Evolutionary conservation across 2,113 vertebrate genomes (phyloP).

Genomic region (Anhinga rufa): DNA sequence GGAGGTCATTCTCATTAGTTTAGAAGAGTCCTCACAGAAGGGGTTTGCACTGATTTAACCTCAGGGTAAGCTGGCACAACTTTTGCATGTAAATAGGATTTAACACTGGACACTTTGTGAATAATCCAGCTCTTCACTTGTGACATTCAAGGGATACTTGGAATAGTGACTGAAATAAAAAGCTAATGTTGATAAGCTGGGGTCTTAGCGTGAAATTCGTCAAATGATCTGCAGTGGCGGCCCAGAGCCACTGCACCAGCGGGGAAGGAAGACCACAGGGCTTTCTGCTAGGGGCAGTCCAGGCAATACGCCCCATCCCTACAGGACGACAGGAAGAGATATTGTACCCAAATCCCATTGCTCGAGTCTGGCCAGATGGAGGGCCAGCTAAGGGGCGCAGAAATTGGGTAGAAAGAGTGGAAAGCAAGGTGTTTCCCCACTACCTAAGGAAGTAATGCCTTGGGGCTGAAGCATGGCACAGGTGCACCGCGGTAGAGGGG

Average conservation of each 20-base stretch:
- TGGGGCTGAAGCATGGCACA: background rate
- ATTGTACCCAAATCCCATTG: background rate
- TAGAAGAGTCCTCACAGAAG: conserved; percentile 47
- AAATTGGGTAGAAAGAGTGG: background rate
- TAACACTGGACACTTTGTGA: conserved; percentile 23
- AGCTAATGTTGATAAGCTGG: background rate
- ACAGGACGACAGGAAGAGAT: background rate
- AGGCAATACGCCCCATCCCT: background rate
- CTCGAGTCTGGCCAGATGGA: background rate
- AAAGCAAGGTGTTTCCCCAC: background rate
- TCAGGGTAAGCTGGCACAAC: conserved; percentile 51
- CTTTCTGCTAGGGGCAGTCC: background rate
- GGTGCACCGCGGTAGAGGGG: background rate
- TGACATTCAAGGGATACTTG: conserved; percentile 32
- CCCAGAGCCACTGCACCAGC: background rate
- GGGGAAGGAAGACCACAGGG: background rate
- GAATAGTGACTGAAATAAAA: conserved; percentile 26
- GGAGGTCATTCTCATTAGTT: conserved; percentile 59
- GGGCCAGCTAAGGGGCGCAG: background rate
- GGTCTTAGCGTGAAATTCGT: background rate
- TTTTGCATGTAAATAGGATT: conserved; percentile 60
- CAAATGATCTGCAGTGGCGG: background rate
- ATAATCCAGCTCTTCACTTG: conserved; percentile 22
- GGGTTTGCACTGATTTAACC: conserved; percentile 50
- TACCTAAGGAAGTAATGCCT: background rate